Conservation (phyloP, 2,888 invertebrate genomes). For the Athripsodes cinereus region DNA sequence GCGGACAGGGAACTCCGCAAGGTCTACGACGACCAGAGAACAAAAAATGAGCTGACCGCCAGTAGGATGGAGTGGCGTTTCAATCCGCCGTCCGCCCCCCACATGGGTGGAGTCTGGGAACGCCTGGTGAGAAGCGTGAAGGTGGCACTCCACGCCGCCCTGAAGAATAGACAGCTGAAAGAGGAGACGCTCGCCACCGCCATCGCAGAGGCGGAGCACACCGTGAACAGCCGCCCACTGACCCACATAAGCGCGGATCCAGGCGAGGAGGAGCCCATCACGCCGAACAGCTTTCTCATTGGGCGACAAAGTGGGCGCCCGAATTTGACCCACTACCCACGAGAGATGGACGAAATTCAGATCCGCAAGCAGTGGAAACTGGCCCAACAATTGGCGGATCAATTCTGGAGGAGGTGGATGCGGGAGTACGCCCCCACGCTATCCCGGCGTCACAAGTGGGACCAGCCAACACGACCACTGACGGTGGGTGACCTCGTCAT, state of each 20-base stretch:
- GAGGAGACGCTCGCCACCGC: constrained; percentile 23
- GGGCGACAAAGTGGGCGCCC: too few relatives aligned
- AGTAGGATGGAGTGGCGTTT: constrained; percentile 25
- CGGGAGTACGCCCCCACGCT: constrained; percentile 1
- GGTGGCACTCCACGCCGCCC: constrained; percentile 19
- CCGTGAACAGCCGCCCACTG: not conserved
- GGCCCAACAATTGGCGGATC: constrained; percentile 2
- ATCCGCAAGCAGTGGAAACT: not conserved
- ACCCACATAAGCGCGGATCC: too few relatives aligned
- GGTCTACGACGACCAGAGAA: not conserved
- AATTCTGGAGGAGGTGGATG: constrained; percentile 5
- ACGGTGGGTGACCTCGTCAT: constrained; percentile 3
- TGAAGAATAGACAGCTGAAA: constrained; percentile 22
- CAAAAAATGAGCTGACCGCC: not conserved
- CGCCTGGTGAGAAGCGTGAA: constrained; percentile 14
- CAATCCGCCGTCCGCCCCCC: constrained; percentile 27
- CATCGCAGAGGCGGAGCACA: not conserved
- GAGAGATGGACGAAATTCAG: not conserved
- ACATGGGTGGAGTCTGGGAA: constrained; percentile 18
- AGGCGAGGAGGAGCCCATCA: not conserved
- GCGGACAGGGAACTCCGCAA: not conserved
- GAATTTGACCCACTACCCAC: too few relatives aligned
- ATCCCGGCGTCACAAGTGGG: constrained; percentile 3
- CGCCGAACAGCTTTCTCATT: too few relatives aligned
- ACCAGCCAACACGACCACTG: not conserved